These are phyloP conservation scores for Tetrao urogallus DNA, from an alignment of 2,113 vertebrate species.

Conservation along the genomic window DNA sequence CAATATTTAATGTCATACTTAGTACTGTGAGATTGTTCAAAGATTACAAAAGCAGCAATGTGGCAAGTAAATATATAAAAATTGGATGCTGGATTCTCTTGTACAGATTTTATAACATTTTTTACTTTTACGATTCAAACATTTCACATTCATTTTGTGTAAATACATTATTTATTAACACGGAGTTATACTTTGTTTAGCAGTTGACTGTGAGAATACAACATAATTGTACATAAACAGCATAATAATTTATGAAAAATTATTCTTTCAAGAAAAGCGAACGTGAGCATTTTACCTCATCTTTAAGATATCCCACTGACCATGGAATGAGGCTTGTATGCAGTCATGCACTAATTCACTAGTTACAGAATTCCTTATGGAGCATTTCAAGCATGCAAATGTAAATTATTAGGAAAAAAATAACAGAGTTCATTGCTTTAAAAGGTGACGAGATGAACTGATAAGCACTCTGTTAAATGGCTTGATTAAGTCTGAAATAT, in stretches of 20 bases:
- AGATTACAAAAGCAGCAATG: background rate
- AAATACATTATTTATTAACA: background rate
- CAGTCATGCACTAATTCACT: background rate
- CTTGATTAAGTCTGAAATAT: background rate
- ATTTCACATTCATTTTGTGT: background rate
- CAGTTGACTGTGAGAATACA: background rate
- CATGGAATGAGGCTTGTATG: background rate
- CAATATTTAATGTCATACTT: background rate
- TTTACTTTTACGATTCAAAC: background rate
- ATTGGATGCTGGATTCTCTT: background rate
- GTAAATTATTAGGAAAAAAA: background rate
- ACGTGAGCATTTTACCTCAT: background rate
- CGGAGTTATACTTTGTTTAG: background rate
- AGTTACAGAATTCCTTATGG: background rate
- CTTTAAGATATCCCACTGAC: background rate
- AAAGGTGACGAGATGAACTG: background rate
- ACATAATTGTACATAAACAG: background rate
- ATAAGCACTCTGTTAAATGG: background rate
- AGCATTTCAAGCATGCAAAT: slow-evolving; percentile 27
- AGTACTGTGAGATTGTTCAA: background rate
- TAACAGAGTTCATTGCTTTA: background rate
- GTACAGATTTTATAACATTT: background rate
- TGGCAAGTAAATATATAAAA: background rate
- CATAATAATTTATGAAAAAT: slow-evolving; percentile 38
- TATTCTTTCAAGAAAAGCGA: background rate